A percentile compares a stretch with the other conserved stretches of the same genome.
phyloP scores from a whole-genome alignment of 2,113 vertebrate genomes.

The Ramphastos sulfuratus region DNA sequence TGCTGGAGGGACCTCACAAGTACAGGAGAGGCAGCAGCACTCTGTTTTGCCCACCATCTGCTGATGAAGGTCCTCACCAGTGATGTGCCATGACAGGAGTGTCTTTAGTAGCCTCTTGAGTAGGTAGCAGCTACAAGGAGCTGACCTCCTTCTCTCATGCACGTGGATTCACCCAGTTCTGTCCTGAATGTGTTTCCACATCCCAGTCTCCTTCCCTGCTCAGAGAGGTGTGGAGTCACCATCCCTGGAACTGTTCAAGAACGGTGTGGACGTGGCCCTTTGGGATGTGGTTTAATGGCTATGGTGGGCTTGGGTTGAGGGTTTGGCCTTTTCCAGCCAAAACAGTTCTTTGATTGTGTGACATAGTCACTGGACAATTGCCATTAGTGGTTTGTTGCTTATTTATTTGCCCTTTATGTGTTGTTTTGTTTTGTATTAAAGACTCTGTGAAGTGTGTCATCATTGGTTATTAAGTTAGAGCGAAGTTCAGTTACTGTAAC shows the following conservation, averaged over 20 bases:
- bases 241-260: too few species aligned
- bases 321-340: too few species aligned
- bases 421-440: too few species aligned
- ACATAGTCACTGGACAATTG: too few species aligned
- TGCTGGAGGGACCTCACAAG: not conserved
- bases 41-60: fast-evolving
- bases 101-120: not conserved
- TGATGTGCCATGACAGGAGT: not conserved
- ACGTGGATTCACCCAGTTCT: not conserved
- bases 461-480: not conserved
- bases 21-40: not conserved
- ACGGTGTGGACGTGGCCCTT: too few species aligned
- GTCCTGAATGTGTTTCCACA: not conserved
- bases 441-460: too few species aligned
- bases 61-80: fast-evolving
- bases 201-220: not conserved
- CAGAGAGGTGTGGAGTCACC: too few species aligned
- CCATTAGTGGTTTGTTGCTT: too few species aligned
- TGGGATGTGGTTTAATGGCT: too few species aligned
- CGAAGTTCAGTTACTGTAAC: not conserved
- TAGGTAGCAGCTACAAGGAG: not conserved
- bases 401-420: too few species aligned
- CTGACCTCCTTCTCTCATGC: not conserved
- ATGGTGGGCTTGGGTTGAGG: too few species aligned
- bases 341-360: too few species aligned